Percentiles rank a stretch among this genome's conserved stretches.
Evolutionary conservation across 2,113 vertebrate genomes (phyloP).

Genomic region (Coregonus clupeaformis): DNA sequence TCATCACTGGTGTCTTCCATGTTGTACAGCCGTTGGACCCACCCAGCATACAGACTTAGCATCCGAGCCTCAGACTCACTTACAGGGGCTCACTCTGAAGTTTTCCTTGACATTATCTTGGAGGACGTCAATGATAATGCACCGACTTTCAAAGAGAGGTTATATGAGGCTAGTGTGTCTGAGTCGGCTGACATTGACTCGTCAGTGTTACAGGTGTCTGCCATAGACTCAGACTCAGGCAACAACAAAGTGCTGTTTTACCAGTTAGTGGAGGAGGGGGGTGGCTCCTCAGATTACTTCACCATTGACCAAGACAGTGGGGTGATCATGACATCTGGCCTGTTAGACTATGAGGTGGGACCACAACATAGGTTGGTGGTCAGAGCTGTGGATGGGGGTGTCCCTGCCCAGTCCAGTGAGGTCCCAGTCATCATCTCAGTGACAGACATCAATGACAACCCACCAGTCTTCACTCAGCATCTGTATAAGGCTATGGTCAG

Average conservation of each 20-base stretch:
- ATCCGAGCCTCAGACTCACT: conserved; percentile 80
- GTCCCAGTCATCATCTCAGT: conserved; percentile 67
- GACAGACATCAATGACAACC: conserved; percentile 82
- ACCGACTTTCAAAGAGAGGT: conserved; percentile 71
- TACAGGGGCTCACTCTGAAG: conserved; percentile 75
- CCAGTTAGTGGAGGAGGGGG: conserved; percentile 73
- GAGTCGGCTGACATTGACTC: conserved; percentile 79
- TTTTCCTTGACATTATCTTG: conserved; percentile 81
- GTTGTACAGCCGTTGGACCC: conserved; percentile 75
- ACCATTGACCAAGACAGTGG: conserved; percentile 76
- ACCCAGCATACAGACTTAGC: conserved; percentile 83
- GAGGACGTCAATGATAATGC: conserved; percentile 83
- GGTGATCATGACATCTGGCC: conserved; percentile 69
- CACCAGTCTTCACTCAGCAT: conserved; percentile 77
- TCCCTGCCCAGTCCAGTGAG: conserved; percentile 76
- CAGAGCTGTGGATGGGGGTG: conserved; percentile 76
- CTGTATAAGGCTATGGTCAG: conserved; percentile 79
- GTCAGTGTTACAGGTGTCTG: conserved; percentile 71
- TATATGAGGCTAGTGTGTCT: conserved; percentile 72
- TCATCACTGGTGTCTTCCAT: conserved; percentile 81
- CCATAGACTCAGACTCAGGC: conserved; percentile 77
- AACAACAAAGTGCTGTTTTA: conserved; percentile 77
- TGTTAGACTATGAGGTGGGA: conserved; percentile 76
- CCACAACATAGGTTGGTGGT: conserved; percentile 70
- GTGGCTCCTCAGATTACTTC: conserved; percentile 70